Base-by-base conservation (phyloP, 37 sponge, comb jelly and placozoan species). In the Amphimedon queenslandica region DNA sequence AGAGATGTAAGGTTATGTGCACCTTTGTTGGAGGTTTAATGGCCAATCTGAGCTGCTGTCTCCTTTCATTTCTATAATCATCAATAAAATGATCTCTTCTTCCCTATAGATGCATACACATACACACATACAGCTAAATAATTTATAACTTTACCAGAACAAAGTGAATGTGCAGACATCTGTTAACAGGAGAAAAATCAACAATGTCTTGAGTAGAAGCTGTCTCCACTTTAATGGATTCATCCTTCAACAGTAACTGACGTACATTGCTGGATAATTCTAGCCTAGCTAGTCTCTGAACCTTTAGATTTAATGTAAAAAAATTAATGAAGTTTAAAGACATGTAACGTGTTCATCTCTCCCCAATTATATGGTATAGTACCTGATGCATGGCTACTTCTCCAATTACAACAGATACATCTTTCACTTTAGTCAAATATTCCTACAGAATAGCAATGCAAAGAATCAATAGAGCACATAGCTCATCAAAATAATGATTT, bases 341-440 rank as follows among this genome's bases (percentile, higher is more conserved):
- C n/a, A n/a, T n/a, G n/a, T n/a, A n/a, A n/a, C n/a, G n/a, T n/a
- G n/a, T n/a, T n/a, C n/a, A n/a, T n/a, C n/a, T n/a, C n/a, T n/a
- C n/a, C n/a, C n/a, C n/a, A n/a, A n/a, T n/a, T n/a, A n/a, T n/a
- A n/a, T n/a, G n/a, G n/a, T n/a, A n/a, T n/a, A n/a, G n/a, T 58
- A 88, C 89, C 79, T 95, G 95, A 68, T 93, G 91, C 99, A 98
- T 98, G 8, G 99, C 94, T 64, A 92, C 81, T 75, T 89, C 83
- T 37, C 99, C 99, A 40, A 98, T 86, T 23, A 60, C 35, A 29
- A 79, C 84, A 4, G 95, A 85, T 53, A 67, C 82, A 57, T 91
- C 88, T 30, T 95, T 71, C 21, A 94, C 91, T 24, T 77, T 83
- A 42, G 94, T 79, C 21, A 98, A 80, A 77, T 94, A 98, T 53